Conservation (phyloP, 2,797 vertebrate genomes). For the Anniella stebbinsi region DNA sequence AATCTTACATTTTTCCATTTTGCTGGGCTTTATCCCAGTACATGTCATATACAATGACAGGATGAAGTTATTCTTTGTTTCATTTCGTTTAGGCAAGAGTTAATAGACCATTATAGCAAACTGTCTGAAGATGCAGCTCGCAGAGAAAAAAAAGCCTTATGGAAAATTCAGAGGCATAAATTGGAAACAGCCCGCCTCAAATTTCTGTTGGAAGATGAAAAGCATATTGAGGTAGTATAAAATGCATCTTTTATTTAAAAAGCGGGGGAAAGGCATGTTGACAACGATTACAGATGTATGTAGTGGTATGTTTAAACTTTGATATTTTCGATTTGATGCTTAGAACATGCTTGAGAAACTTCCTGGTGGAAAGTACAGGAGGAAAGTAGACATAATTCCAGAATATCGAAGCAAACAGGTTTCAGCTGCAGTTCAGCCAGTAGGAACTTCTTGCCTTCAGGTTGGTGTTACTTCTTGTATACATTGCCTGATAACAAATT, state of each 20-base stretch:
- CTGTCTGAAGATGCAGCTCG: conserved; percentile 93
- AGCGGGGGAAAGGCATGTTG: not conserved
- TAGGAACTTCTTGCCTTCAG: conserved; percentile 49
- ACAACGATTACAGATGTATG: not conserved
- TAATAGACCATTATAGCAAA: conserved; percentile 92
- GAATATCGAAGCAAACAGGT: conserved; percentile 32
- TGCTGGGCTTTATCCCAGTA: not conserved
- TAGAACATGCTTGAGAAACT: conserved; percentile 84
- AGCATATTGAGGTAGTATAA: conserved; percentile 81
- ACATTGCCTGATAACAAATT: not conserved
- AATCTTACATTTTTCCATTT: not conserved
- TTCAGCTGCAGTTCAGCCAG: conserved; percentile 38
- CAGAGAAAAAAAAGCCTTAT: conserved; percentile 89
- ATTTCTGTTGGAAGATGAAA: conserved; percentile 85
- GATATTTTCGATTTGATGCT: conserved; percentile 14
- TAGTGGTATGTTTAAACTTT: not conserved
- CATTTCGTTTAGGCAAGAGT: conserved; percentile 86
- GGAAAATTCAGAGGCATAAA: conserved; percentile 90
- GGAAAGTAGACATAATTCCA: conserved; percentile 72
- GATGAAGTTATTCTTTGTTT: conserved; percentile 11
- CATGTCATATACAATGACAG: not conserved
- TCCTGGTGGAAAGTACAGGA: conserved; percentile 75
- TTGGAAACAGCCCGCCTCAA: conserved; percentile 83
- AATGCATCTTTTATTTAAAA: not conserved
- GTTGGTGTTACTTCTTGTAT: conserved; percentile 54